Base-by-base conservation (phyloP, 2,113 vertebrate genomes). In the Pelecanoides urinatrix region DNA sequence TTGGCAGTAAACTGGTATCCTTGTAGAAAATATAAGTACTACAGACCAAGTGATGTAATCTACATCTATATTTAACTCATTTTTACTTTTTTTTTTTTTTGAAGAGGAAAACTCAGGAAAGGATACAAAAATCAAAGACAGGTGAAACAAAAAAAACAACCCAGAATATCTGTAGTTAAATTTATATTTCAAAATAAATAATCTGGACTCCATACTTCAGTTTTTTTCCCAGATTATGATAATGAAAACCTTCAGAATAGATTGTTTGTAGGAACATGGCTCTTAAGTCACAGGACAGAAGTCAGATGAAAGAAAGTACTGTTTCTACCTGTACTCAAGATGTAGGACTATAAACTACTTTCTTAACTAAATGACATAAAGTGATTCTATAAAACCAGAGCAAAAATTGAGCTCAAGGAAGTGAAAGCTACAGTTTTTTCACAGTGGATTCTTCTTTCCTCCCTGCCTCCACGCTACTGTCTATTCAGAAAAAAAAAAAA, bases 1-100 rank as follows among this genome's bases (percentile, higher is more conserved):
- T 97, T 86, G 77, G 93, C 86, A 96, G 58, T 75, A 94, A 95
- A 97, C 81, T 75, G 61, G 77, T 96, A 95, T 91, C 72, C 65
- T 92, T 75, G 74, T 89, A 97, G 87, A 95, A 98, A 97, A 86
- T 92, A 12, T 92, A 80, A 96, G 83, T 59, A 73, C 38, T 68
- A 63, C 38, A 89, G 72, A 96, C 65, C 42, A 95, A 97, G 59
- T 96, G 87, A 97, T 67, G 96, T 91, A 83, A 97, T 85, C 55
- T 72, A 83, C 34, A 65, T 71, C 66, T 92, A 83, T 53, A 84
- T 73, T 89, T 90, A 88, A 90, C 66, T 81, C 1, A 11, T 78
- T 86, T 91, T 67, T 85, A 45, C 19, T 20, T 44, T 8, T 36
- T 34, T 50, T 66, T 61, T 17, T 9, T 23, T 32, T 15, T 40